Percentiles rank a stretch among this genome's conserved stretches.
These are phyloP conservation scores for Nixonia krombeini DNA, from an alignment of 1,140 invertebrate species.

Conservation along the genomic window DNA sequence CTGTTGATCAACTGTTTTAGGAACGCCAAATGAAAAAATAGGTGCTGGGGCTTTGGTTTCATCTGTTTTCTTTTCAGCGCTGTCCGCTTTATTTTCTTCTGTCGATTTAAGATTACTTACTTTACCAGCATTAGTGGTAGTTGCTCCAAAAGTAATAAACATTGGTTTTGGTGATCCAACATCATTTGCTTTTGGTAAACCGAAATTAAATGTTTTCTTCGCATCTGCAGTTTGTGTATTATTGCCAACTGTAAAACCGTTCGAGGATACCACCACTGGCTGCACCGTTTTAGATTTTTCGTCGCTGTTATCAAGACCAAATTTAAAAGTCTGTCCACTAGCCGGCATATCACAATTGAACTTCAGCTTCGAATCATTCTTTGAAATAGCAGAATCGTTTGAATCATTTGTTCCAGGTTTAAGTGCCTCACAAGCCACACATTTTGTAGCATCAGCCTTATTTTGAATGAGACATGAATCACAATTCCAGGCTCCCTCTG, in stretches of 20 bases:
- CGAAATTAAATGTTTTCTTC: constrained; percentile 55
- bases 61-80: neutral
- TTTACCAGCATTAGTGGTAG: no score
- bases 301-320: constrained; percentile 67
- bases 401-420: constrained; percentile 63
- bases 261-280: constrained; percentile 17
- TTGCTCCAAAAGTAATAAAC: constrained; percentile 12
- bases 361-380: constrained; percentile 46
- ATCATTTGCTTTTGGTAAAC: constrained; percentile 41
- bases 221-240: constrained; percentile 10
- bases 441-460: constrained; percentile 70
- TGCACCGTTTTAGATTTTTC: constrained; percentile 20
- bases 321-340: constrained; percentile 59
- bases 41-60: constrained; percentile 5
- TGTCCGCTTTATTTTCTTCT: constrained; percentile 9
- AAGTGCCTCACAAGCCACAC: constrained; percentile 72
- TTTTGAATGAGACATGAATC: constrained; percentile 76
- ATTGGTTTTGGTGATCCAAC: constrained; percentile 2
- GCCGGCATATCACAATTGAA: constrained; percentile 55
- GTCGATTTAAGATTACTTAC: neutral
- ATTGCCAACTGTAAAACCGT: constrained; percentile 52
- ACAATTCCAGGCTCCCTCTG: constrained; percentile 75
- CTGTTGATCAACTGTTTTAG: constrained; percentile 18
- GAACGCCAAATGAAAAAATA: constrained; percentile 65
- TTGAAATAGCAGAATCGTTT: constrained; percentile 28